phyloP scores from a whole-genome alignment of 2,797 vertebrate genomes.

The Zalophus californianus region DNA sequence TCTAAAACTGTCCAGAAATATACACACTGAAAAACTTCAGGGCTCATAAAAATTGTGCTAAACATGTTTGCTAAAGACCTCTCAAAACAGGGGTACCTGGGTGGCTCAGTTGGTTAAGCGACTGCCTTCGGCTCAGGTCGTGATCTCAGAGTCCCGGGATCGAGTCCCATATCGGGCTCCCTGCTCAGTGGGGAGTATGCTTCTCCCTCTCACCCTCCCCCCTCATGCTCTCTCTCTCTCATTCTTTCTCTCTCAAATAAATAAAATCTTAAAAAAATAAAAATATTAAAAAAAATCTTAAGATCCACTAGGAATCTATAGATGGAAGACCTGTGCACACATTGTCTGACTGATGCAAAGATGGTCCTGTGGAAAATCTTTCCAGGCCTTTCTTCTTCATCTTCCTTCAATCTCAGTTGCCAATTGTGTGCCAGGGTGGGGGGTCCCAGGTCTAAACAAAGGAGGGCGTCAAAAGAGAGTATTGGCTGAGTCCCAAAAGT shows the following conservation, averaged over 20 bases:
- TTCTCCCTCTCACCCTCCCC: too few relatives aligned
- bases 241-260: too few relatives aligned
- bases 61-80: neutral
- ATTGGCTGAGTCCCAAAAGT: neutral
- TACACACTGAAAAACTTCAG: neutral
- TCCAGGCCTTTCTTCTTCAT: neutral
- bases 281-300: neutral
- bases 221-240: too few relatives aligned
- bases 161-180: too few relatives aligned
- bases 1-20: conserved; percentile 5
- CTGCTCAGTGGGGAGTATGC: too few relatives aligned
- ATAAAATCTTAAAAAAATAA: too few relatives aligned
- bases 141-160: too few relatives aligned
- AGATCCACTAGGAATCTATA: neutral
- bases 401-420: neutral
- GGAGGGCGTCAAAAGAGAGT: neutral
- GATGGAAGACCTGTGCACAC: neutral
- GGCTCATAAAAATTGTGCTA: neutral
- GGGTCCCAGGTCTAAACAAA: neutral
- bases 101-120: too few relatives aligned
- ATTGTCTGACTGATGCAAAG: neutral
- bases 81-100: neutral
- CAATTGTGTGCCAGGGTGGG: neutral
- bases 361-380: neutral
- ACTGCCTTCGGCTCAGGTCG: too few relatives aligned